These are phyloP conservation scores for Collichthys lucidus DNA, from an alignment of 2,113 vertebrate species.

Conservation along the genomic window DNA sequence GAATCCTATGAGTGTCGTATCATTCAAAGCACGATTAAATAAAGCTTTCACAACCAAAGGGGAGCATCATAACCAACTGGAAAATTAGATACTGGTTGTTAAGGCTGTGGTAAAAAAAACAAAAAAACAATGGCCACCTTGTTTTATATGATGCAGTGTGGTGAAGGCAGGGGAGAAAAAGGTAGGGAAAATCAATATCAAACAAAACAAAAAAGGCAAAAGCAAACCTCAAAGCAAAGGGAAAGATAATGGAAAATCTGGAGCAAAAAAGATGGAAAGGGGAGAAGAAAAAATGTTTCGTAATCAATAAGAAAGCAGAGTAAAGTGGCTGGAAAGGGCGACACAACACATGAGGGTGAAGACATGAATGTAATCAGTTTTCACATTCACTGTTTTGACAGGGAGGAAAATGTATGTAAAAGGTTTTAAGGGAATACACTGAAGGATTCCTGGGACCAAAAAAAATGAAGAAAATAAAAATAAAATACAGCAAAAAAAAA, in stretches of 20 bases:
- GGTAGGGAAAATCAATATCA: constrained; percentile 55
- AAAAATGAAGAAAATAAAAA: constrained; percentile 52
- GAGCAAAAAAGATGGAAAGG: constrained; percentile 31
- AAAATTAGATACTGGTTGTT: constrained; percentile 66
- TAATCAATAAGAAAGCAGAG: constrained; percentile 66
- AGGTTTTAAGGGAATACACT: constrained; percentile 59
- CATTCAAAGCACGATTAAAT: background rate
- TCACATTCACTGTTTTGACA: constrained; percentile 64
- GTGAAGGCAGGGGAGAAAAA: constrained; percentile 46
- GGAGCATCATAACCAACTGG: constrained; percentile 47
- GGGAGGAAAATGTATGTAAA: constrained; percentile 63
- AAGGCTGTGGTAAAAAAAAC: constrained; percentile 56
- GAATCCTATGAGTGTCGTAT: constrained; percentile 32
- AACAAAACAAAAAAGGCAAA: constrained; percentile 63
- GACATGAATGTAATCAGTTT: constrained; percentile 62
- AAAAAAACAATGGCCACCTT: constrained; percentile 47
- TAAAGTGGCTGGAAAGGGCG: constrained; percentile 54
- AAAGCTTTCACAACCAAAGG: constrained; percentile 47
- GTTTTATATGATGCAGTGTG: constrained; percentile 62
- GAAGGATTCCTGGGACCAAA: constrained; percentile 63
- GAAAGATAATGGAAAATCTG: constrained; percentile 48
- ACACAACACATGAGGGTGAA: constrained; percentile 66
- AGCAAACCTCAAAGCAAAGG: constrained; percentile 64
- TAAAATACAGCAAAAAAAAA: constrained; percentile 54
- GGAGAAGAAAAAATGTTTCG: constrained; percentile 43